Evolutionary conservation across 2,113 vertebrate species (phyloP), one percentile per base, ranked within the genome.

Genomic region (Cheilinus undulatus): DNA sequence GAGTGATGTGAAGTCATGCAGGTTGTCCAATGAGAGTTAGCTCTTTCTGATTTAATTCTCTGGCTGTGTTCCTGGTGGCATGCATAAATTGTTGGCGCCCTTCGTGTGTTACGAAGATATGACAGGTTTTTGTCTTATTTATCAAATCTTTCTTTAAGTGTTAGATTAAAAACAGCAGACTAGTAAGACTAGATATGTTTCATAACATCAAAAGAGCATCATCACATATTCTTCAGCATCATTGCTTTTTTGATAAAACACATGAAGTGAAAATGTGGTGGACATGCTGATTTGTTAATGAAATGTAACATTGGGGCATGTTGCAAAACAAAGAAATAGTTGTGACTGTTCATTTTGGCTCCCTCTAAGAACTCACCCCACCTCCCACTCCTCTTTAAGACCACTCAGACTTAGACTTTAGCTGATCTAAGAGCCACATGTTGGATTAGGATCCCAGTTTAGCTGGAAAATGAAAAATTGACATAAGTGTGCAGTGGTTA

Each of bases 1-100:
- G 76, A 80, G 56, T 76, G 78, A 88, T 83, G 83, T 71, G 52
- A 87, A 81, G 67, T 77, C 73, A 66, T 65, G 77, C 76, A 64
- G 78, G 32, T 70, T 64, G 63, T 76, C 60, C 60, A 32, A 23
- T 58, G 74, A 57, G 62, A 72, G 27, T 76, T 54, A 3, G 24
- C 52, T 65, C 42, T 57, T 66, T 72, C 4, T 2, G 9, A 40
- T 28, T 53, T 67, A 4, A 50, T 59, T 78, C 19, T 0, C 59
- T 38, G 48, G 28, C 38, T 61, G 17, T 15, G 53, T 78, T 86
- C 69, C 45, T 74, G 27, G 56, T 63, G 34, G 23, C 64, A 43
- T 62, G 49, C 20, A 45, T 40, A 66, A 53, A 23, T 57, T 64
- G 19, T 54, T 71, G 69, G 42, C 56, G 4, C n/a, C n/a, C n/a